Base-by-base conservation (phyloP, 1,140 invertebrate species). In the Drosophila rhopaloa region DNA sequence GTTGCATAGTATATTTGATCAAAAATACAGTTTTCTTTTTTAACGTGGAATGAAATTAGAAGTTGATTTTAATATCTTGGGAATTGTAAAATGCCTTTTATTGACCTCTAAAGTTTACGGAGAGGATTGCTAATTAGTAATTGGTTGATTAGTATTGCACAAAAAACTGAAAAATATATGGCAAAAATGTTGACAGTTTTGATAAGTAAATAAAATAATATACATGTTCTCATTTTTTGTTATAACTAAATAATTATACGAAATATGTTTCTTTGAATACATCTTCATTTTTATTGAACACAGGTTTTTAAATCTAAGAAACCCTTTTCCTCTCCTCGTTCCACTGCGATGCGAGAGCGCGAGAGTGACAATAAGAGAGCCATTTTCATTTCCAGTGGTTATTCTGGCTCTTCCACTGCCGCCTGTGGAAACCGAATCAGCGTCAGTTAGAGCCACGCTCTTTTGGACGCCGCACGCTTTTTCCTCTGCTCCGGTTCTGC, bases 381-480 rank as follows among this genome's bases (percentile, higher is more conserved):
- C 16, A 10, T 24, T 11, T 24, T 4, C 51, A 32, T 10, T 62
- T 63, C 16, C 55, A 60, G 43, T 24, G 24, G 60, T 29, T 44
- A n/a, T 16, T 43, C 19, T 24, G 41, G 27, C 57, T 63, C 38
- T 63, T 43, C 41, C 56, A 65, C 62, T 61, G 35, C 41, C 55
- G 40, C 19, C 29, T 65, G 43, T 46, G 27, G n/a, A 32, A 27
- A 9, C 11, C 47, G 59, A 47, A 14, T 2, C 24, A 14, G 38
- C 65, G 58, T 72, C 81, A 81, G 75, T 72, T 71, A 77, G 78
- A 77, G 68, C 62, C 59, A 80, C 74, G 65, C 82, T 85, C 74
- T 85, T 76, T 70, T 81, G 74, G 74, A 79, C 66, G 70, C 66
- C 79, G 83, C 83, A 88, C 83, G 83, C 83, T 79, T 80, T 77